These are phyloP conservation scores for Matsumurasca onukii DNA, from an alignment of 1,140 invertebrate genomes.

Conservation along the genomic window DNA sequence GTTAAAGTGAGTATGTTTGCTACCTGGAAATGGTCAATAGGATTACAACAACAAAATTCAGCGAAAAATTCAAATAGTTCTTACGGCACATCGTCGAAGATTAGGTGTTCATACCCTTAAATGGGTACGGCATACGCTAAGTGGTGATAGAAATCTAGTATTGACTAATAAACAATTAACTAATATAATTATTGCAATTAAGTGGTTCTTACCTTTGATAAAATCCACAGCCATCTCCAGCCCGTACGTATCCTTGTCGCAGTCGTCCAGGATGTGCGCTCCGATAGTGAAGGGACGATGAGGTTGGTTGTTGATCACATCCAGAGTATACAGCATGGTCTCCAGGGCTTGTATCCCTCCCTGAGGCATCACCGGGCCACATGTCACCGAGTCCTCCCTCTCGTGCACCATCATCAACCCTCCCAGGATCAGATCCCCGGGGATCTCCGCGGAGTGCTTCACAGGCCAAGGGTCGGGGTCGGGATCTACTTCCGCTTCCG, in stretches of 20 bases:
- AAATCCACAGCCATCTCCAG: conserved; percentile 95
- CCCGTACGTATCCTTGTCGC: conserved; percentile 94
- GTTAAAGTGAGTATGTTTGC: too few relatives aligned
- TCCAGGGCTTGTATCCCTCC: conserved; percentile 85
- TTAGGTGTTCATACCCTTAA: too few relatives aligned
- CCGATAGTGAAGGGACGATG: conserved; percentile 78
- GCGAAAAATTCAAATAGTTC: too few relatives aligned
- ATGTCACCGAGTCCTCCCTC: conserved; percentile 77
- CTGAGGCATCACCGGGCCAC: conserved; percentile 93
- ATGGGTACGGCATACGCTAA: too few relatives aligned
- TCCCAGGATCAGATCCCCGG: conserved; percentile 81
- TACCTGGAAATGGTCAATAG: too few relatives aligned
- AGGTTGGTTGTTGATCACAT: conserved; percentile 71
- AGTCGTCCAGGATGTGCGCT: conserved; percentile 89
- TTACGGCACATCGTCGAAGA: too few relatives aligned
- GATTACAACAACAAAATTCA: too few relatives aligned
- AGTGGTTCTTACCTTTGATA: conserved; percentile 83
- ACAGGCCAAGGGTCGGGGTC: conserved; percentile 80
- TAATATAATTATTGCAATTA: too few relatives aligned
- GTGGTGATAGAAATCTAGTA: too few relatives aligned
- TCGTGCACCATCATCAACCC: conserved; percentile 97
- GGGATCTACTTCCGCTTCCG: too few relatives aligned
- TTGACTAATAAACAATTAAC: too few relatives aligned
- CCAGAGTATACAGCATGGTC: conserved; percentile 89
- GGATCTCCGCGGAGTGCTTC: conserved; percentile 76